These are phyloP conservation scores for Cynopterus brachyotis DNA, from an alignment of 2,113 vertebrate species.

Conservation along the genomic window DNA sequence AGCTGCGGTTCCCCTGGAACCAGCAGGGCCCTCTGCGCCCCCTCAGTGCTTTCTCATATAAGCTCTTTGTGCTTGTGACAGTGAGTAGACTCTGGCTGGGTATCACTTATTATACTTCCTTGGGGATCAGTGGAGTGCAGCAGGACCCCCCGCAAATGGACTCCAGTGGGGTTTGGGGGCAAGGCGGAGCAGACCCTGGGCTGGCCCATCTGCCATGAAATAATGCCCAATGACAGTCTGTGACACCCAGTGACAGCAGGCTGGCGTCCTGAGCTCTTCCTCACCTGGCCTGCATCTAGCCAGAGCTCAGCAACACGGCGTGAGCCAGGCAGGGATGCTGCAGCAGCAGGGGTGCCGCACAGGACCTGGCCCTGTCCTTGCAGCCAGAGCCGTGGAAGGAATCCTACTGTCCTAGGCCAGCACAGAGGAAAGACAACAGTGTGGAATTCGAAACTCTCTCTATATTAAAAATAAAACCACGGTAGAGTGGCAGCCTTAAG, in stretches of 20 bases:
- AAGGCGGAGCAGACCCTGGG: constrained; percentile 78
- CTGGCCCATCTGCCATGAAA: constrained; percentile 82
- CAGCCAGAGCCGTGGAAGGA: constrained; percentile 77
- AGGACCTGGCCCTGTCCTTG: constrained; percentile 60
- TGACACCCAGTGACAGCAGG: constrained; percentile 78
- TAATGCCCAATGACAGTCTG: constrained; percentile 91
- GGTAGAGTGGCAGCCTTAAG: constrained; percentile 61
- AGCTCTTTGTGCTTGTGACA: constrained; percentile 88
- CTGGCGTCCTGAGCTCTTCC: constrained; percentile 72
- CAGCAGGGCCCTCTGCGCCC: constrained; percentile 67
- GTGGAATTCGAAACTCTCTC: constrained; percentile 82
- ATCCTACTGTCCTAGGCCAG: constrained; percentile 82
- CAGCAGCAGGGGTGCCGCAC: neutral
- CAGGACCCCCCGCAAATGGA: constrained; percentile 62
- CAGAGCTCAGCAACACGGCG: neutral
- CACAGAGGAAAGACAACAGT: constrained; percentile 85
- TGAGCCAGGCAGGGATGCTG: neutral
- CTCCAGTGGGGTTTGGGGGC: constrained; percentile 70
- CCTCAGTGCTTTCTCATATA: constrained; percentile 84
- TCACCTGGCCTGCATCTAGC: constrained; percentile 49
- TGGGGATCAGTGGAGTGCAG: constrained; percentile 67
- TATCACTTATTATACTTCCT: constrained; percentile 73
- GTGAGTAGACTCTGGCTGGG: constrained; percentile 78
- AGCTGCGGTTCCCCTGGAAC: constrained; percentile 51
- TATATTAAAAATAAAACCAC: constrained; percentile 81